Base-by-base conservation (phyloP, 2,888 invertebrate genomes). In the Hololepta plana region DNA sequence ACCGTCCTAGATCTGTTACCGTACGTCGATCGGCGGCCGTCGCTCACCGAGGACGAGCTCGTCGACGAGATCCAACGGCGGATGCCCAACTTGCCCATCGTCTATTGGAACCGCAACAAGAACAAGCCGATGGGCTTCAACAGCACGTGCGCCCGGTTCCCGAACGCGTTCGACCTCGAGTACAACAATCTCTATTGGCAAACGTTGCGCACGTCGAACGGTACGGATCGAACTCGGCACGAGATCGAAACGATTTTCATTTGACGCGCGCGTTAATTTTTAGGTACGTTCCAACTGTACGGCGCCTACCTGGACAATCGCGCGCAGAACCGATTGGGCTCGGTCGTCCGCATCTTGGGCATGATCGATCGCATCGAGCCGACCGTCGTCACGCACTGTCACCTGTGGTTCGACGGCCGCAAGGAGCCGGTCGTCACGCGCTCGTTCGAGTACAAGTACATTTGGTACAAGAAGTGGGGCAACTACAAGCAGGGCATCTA, bases 131-230 rank as follows among this genome's bases (percentile, higher is more conserved):
- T 65, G 39, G 62, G 59, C 3, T 64, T 70, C 32, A 76, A 74
- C 51, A 68, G 67, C 40, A 71, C 71, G 32, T 85, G 85, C 56
- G 80, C 82, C 31, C 72, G 75, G 37, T 84, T 82, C 51, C 90
- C 90, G 1, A 80, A 74, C 31, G 73, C 88, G 38, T 87, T 80
- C 54, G 90, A 90, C 44, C 59, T 90, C 35, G 82, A 90, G 51
- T 90, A 85, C 59, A 87, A 87, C 57, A 90, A 90, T 49, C 70
- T 84, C 28, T 88, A 88, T 53, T 90, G 90, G 90, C 90, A 90
- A 57, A 80, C 77, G 24, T 49, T 87, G 47, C 67, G 68, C 38
- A 72, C 81, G 4, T 64, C 68, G 19, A 80, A 85, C 42, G 85
- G 87, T n/a, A n/a, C n/a, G n/a, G n/a, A n/a, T n/a, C n/a, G n/a